phyloP scores from a whole-genome alignment of 1,140 invertebrate species.

The Dendroctonus valens region DNA sequence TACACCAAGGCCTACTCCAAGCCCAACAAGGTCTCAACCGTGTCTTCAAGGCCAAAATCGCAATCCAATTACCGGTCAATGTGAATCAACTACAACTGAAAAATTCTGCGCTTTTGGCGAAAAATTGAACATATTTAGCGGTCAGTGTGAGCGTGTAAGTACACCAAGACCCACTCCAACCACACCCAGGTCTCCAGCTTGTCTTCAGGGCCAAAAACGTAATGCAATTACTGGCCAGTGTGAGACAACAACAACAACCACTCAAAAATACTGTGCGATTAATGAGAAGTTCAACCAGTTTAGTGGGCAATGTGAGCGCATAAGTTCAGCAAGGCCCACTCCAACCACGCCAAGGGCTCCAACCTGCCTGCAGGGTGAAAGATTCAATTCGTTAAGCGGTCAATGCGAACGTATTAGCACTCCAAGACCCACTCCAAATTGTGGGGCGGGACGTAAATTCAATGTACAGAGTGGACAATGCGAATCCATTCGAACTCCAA shows the following conservation, averaged over 20 bases:
- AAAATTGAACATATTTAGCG: conserved; percentile 2
- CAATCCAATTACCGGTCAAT: neutral
- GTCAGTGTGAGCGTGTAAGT: conserved; percentile 6
- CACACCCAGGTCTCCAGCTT: no score
- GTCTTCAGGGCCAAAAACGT: neutral
- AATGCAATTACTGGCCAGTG: neutral
- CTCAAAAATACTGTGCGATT: no score
- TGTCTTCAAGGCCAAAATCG: neutral
- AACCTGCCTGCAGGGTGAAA: no score
- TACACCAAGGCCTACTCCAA: conserved; percentile 9
- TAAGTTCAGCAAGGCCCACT: no score
- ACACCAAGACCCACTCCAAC: conserved; percentile 8
- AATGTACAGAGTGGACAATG: neutral
- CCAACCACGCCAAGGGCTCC: no score
- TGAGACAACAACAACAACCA: neutral
- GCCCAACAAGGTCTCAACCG: no score
- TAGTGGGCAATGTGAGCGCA: no score
- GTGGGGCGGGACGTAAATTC: neutral
- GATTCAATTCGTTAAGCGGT: neutral
- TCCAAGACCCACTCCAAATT: conserved; percentile 1
- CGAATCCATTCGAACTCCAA: neutral
- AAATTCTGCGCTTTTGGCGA: conserved; percentile 2
- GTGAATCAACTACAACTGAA: neutral
- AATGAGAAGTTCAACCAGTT: no score
- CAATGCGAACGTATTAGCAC: neutral